Percentiles rank a stretch among this genome's conserved stretches.
phyloP scores from a whole-genome alignment of 2,113 vertebrate species.

The Pagrus major region DNA sequence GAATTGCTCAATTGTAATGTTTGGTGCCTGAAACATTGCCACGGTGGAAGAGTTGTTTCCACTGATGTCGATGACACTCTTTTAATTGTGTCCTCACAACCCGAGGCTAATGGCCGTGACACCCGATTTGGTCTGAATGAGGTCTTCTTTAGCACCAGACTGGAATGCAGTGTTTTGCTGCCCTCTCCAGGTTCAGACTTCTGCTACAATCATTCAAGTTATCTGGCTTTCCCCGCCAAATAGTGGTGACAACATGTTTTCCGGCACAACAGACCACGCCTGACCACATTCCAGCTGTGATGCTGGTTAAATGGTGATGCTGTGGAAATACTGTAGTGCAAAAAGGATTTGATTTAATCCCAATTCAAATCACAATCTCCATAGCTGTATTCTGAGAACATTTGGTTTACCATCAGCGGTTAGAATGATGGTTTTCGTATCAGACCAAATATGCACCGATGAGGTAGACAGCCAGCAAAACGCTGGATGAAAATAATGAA shows the following conservation, averaged over 20 bases:
- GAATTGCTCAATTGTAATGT: too few relatives aligned
- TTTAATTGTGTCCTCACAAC: too few relatives aligned
- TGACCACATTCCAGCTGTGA: neutral
- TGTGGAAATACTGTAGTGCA: slow-evolving; percentile 64
- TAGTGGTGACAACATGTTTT: neutral
- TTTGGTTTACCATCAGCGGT: slow-evolving; percentile 45
- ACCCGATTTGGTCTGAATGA: too few relatives aligned
- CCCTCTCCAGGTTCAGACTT: neutral
- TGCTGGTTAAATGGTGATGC: neutral
- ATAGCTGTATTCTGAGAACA: slow-evolving; percentile 50
- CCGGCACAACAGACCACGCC: neutral
- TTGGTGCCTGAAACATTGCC: too few relatives aligned
- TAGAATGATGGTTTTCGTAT: slow-evolving; percentile 20
- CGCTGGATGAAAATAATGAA: slow-evolving; percentile 37
- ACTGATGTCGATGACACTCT: too few relatives aligned
- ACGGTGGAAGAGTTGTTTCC: too few relatives aligned
- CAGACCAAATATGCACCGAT: slow-evolving; percentile 58
- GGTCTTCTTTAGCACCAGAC: neutral
- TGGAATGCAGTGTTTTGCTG: slow-evolving; percentile 18
- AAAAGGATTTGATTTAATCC: slow-evolving; percentile 67
- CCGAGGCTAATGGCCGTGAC: too few relatives aligned
- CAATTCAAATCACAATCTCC: slow-evolving; percentile 50
- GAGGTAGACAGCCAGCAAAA: slow-evolving; percentile 69
- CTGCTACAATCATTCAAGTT: neutral
- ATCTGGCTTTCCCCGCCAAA: neutral